Evolutionary conservation across 2,113 vertebrate species (phyloP).

Genomic region (Ciconia boyciana): DNA sequence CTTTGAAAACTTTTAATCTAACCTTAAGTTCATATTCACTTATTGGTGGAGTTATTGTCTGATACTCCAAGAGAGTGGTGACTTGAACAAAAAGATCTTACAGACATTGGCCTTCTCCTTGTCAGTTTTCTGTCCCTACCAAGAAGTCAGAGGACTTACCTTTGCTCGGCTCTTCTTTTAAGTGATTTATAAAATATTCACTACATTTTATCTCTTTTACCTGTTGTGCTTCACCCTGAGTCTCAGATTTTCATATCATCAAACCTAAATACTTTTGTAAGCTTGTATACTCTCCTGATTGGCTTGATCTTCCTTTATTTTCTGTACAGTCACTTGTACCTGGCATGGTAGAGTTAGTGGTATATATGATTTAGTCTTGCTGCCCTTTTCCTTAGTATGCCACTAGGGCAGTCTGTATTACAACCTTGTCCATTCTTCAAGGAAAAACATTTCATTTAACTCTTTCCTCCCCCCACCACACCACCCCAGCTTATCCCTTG

Average conservation of each 20-base stretch:
- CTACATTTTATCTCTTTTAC: neutral
- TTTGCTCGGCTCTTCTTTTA: neutral
- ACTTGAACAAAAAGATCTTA: neutral
- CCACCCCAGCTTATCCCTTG: neutral
- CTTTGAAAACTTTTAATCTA: neutral
- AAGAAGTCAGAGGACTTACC: neutral
- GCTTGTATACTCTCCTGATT: neutral
- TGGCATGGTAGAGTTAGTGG: neutral
- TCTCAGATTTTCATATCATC: accelerated
- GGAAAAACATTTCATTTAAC: neutral
- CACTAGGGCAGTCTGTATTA: neutral
- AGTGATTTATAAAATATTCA: neutral
- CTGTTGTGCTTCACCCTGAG: neutral
- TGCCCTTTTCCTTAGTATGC: neutral
- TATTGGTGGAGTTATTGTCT: neutral
- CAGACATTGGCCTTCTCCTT: neutral
- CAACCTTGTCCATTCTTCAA: neutral
- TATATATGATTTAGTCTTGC: neutral
- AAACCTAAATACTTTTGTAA: neutral
- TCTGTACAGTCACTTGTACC: neutral
- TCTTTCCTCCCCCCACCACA: neutral
- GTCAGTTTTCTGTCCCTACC: neutral
- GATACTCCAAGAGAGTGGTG: neutral
- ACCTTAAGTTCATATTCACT: neutral
- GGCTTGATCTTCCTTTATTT: neutral